Conservation (phyloP, 2,888 invertebrate species). For the Andrena fulva region DNA sequence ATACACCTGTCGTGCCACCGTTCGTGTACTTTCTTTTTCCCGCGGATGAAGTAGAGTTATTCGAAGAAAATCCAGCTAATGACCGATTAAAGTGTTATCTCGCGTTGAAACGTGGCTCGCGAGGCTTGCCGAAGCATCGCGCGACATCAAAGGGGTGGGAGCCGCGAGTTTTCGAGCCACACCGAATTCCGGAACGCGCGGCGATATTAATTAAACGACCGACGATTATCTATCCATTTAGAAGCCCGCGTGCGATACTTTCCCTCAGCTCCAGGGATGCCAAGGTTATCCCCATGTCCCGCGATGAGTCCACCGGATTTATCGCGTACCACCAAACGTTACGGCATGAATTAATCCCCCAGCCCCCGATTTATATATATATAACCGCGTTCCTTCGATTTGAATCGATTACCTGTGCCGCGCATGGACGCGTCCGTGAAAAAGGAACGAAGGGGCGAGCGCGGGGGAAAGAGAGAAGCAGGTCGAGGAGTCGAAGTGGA, state of each 20-base stretch:
- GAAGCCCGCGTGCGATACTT: conserved; percentile 14
- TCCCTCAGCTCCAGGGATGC: conserved; percentile 14
- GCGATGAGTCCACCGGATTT: conserved; percentile 55
- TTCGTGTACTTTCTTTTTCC: too few relatives aligned
- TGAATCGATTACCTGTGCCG: conserved; percentile 66
- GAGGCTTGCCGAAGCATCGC: conserved; percentile 3
- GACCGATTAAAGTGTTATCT: conserved; percentile 49
- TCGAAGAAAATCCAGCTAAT: conserved; percentile 20
- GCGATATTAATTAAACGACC: conserved; percentile 64
- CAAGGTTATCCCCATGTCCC: conserved; percentile 57
- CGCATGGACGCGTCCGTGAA: conserved; percentile 20
- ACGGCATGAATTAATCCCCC: conserved; percentile 62
- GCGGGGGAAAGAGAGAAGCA: conserved; percentile 7
- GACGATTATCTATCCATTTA: conserved; percentile 61
- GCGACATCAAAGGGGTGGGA: conserved; percentile 46
- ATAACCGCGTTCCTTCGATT: conserved; percentile 68
- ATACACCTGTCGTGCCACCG: too few relatives aligned
- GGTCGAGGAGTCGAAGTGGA: conserved; percentile 27
- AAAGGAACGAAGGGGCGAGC: conserved; percentile 22
- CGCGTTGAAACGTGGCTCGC: background rate
- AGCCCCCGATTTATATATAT: conserved; percentile 64
- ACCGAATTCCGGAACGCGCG: conserved; percentile 43
- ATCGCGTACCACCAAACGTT: conserved; percentile 52
- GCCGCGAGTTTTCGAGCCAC: conserved; percentile 27
- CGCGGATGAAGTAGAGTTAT: too few relatives aligned